Evolutionary conservation across 2,113 vertebrate species (phyloP).

Genomic region (Ctenomys sociabilis): DNA sequence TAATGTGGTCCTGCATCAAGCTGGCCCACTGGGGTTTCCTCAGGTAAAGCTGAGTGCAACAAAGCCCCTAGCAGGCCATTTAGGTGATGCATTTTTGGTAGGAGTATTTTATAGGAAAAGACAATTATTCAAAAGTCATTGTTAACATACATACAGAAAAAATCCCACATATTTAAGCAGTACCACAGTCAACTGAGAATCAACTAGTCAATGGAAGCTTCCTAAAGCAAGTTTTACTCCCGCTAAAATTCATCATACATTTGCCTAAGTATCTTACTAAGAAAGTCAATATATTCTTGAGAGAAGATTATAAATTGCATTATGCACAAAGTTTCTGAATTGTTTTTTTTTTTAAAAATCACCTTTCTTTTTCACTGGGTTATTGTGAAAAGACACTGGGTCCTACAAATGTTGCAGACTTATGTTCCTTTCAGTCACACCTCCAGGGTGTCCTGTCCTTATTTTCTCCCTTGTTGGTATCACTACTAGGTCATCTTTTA

Average conservation of each 20-base stretch:
- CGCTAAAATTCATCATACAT: neutral
- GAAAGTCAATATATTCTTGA: neutral
- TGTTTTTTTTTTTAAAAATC: neutral
- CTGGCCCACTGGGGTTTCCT: neutral
- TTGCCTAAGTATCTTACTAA: neutral
- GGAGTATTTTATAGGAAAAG: neutral
- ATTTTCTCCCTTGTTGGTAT: neutral
- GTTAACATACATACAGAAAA: neutral
- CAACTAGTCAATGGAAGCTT: neutral
- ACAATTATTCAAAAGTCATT: neutral
- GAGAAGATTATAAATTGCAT: neutral
- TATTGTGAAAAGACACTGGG: neutral
- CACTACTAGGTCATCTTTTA: neutral
- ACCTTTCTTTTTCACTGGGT: neutral
- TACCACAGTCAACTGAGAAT: neutral
- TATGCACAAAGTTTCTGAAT: neutral
- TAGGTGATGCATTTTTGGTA: constrained; percentile 1
- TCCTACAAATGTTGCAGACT: neutral
- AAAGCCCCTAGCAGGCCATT: neutral
- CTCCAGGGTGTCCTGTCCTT: neutral
- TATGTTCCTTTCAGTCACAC: neutral
- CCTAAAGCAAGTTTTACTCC: neutral
- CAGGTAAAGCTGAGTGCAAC: neutral
- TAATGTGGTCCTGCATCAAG: neutral
- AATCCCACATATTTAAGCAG: neutral